Conservation (phyloP, 2,888 invertebrate genomes). For the Drosophila falleni region DNA sequence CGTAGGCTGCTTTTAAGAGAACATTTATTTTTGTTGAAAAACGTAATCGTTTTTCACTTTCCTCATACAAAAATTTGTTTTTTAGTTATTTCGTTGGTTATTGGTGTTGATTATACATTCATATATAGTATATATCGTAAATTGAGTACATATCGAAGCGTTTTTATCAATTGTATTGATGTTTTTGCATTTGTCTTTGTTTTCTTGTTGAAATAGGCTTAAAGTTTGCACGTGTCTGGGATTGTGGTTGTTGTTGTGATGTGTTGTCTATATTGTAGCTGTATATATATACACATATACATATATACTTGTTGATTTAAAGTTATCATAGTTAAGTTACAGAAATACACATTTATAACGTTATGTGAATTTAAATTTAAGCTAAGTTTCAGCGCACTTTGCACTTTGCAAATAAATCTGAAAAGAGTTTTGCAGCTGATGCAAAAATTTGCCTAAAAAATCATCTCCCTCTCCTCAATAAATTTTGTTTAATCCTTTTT, state of each 20-base stretch:
- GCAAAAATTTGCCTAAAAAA: conserved; percentile 63
- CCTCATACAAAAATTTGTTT: conserved; percentile 55
- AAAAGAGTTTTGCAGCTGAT: conserved; percentile 46
- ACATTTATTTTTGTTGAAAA: conserved; percentile 45
- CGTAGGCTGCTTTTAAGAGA: conserved; percentile 51
- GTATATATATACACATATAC: conserved; percentile 21
- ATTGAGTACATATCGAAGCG: conserved; percentile 77
- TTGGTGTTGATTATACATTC: conserved; percentile 68
- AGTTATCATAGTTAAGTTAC: conserved; percentile 60
- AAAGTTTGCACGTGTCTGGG: conserved; percentile 43
- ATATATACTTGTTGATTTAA: conserved; percentile 45
- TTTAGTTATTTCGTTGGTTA: conserved; percentile 58
- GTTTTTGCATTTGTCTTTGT: conserved; percentile 40
- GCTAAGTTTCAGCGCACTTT: conserved; percentile 51
- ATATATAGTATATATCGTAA: conserved; percentile 62
- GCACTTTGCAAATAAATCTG: conserved; percentile 51
- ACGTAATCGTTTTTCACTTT: conserved; percentile 30
- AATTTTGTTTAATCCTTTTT: conserved; percentile 53
- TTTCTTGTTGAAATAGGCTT: conserved; percentile 41
- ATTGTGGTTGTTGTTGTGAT: conserved; percentile 28
- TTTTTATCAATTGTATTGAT: conserved; percentile 75
- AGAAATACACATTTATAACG: conserved; percentile 69
- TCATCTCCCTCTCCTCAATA: conserved; percentile 37
- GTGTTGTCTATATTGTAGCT: conserved; percentile 19
- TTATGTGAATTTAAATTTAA: conserved; percentile 62